phyloP scores from a whole-genome alignment of 2,888 invertebrate species.

The Tachina lurida region DNA sequence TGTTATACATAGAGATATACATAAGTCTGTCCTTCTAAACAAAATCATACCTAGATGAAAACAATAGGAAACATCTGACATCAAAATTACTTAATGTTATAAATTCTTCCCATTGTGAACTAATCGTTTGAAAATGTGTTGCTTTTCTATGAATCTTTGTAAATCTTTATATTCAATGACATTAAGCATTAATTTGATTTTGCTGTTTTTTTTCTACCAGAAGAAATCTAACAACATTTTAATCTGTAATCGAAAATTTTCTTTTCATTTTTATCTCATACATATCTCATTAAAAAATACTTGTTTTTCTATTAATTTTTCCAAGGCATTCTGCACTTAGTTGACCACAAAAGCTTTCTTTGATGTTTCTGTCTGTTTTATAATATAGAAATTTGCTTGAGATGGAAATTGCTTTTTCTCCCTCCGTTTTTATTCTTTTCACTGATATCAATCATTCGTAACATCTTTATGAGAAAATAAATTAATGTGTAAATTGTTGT shows the following conservation, averaged over 20 bases:
- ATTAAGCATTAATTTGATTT: background rate
- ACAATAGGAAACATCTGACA: background rate
- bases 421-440: background rate
- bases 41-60: background rate
- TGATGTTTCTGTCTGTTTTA: background rate
- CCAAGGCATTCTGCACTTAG: background rate
- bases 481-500: constrained; percentile 28
- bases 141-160: background rate
- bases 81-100: background rate
- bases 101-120: background rate
- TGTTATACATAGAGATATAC: too few relatives aligned
- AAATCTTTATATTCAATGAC: background rate
- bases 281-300: background rate
- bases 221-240: too few relatives aligned
- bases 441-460: background rate
- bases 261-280: background rate
- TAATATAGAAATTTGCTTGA: background rate
- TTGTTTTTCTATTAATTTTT: background rate
- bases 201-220: too few relatives aligned
- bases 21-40: background rate
- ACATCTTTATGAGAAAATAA: constrained; percentile 29
- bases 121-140: background rate
- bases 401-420: background rate
- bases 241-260: too few relatives aligned
- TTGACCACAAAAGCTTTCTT: constrained; percentile 13